Percentiles rank a stretch among this genome's conserved stretches.
Evolutionary conservation across 2,888 invertebrate genomes (phyloP).

Genomic region (Orgyia antiqua): DNA sequence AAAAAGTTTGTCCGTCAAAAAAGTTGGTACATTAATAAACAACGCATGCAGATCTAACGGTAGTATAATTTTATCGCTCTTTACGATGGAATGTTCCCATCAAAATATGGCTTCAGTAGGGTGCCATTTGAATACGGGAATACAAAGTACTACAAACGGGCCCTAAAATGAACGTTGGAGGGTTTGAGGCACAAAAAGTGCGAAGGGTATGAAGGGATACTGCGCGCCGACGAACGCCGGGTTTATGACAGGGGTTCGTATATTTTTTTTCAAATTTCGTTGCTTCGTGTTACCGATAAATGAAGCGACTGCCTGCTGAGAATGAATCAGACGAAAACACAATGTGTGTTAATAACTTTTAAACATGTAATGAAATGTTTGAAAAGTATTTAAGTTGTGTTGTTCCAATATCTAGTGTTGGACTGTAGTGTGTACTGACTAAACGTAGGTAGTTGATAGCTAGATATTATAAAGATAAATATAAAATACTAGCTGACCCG

Average conservation of each 20-base stretch:
- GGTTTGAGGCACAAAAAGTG: conserved; percentile 50
- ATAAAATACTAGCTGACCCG: no score
- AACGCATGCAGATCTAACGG: conserved; percentile 25
- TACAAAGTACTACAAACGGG: conserved; percentile 32
- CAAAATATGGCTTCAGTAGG: conserved; percentile 49
- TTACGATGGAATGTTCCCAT: conserved; percentile 31
- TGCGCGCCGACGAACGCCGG: conserved; percentile 20
- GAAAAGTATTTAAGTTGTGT: no score
- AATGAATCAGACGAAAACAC: conserved; percentile 19
- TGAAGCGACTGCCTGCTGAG: conserved; percentile 30
- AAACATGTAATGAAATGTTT: no score
- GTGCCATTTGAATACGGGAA: conserved; percentile 42
- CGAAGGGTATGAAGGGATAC: conserved; percentile 55
- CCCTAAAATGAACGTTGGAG: conserved; percentile 38
- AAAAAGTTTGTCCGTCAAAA: no score
- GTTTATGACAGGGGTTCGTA: conserved; percentile 41
- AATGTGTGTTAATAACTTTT: conserved; percentile 17
- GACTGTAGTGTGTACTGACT: no score
- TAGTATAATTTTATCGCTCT: conserved; percentile 30
- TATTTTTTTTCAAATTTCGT: conserved; percentile 44
- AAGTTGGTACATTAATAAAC: no score
- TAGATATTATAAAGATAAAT: no score
- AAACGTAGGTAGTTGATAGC: no score
- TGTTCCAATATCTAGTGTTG: no score
- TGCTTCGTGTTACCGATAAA: conserved; percentile 30